Base-by-base conservation (phyloP, 2,888 invertebrate genomes). In the Drosophila rubida region DNA sequence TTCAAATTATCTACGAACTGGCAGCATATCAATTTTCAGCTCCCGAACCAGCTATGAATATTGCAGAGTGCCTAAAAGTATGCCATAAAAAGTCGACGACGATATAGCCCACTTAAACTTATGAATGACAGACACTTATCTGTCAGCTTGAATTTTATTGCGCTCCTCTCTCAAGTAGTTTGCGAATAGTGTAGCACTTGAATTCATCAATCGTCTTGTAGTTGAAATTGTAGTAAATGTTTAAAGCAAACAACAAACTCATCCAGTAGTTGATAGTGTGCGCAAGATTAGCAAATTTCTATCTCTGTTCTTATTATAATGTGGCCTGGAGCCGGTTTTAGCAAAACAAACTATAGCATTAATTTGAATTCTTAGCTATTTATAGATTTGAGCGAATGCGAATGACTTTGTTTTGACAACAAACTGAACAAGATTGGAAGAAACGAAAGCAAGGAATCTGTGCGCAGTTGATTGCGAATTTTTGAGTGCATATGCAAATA, bases 41-140 rank as follows among this genome's bases (percentile, higher is more conserved):
- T 13, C 2, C 22, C 13, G 27, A 9, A 27, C 11, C 30, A 30
- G 30, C 35, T 23, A 14, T 50, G 14, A 51, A 39, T 54, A 22
- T n/a, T 11, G 0, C 16, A 16, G 6, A 0, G 8, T 13, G 64
- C 69, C 69, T 53, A 58, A 64, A 58, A 64, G 57, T 71, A 44
- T 58, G 2, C 69, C 1, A 57, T 42, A 7, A 4, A 32, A 4
- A 3, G 1, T 14, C 2, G 4, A 14, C 1, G 2, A 4, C 30
- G 9, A 30, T 1, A 3, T 11, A 30, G n/a, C 5, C 32, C n/a
- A 46, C 7, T 6, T 11, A 8, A 30, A 19, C 27, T 53, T 41
- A 53, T 30, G 39, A 53, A 53, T 30, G 51, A 30, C 25, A 19
- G 51, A 30, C 25, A 19, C 48, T 41, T 53, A 53, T 53, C 41